These are phyloP conservation scores for Erebia palarica DNA, from an alignment of 2,888 invertebrate species.

Conservation along the genomic window DNA sequence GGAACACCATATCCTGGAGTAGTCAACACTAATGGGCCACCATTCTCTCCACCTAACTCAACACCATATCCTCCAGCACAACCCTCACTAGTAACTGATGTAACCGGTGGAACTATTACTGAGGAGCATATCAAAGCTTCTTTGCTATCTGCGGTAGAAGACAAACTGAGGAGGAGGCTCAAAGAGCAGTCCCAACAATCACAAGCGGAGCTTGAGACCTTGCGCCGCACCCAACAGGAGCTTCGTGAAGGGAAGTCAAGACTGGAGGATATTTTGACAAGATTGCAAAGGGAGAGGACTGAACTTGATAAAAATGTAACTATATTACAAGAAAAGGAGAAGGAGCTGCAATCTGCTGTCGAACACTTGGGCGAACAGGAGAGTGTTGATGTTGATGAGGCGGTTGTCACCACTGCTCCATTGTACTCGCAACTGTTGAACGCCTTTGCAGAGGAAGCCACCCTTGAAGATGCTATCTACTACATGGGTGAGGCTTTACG, in stretches of 20 bases:
- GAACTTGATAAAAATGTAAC: constrained; percentile 93
- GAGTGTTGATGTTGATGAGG: constrained; percentile 96
- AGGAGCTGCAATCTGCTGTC: constrained; percentile 91
- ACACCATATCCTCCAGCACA: constrained; percentile 60
- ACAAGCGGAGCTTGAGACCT: constrained; percentile 95
- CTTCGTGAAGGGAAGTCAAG: constrained; percentile 91
- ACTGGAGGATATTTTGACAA: constrained; percentile 89
- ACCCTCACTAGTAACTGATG: constrained; percentile 58
- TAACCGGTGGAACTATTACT: constrained; percentile 91
- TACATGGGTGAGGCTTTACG: constrained; percentile 97
- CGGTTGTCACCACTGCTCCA: constrained; percentile 97
- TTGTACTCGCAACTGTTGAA: constrained; percentile 97
- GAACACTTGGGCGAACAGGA: constrained; percentile 89
- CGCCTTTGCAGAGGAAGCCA: constrained; percentile 98
- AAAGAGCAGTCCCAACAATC: constrained; percentile 95
- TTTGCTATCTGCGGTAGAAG: constrained; percentile 96
- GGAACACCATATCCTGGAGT: constrained; percentile 68
- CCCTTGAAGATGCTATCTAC: constrained; percentile 98
- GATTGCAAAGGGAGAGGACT: constrained; percentile 89
- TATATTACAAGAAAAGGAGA: constrained; percentile 92
- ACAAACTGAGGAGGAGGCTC: constrained; percentile 93
- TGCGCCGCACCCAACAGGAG: constrained; percentile 93
- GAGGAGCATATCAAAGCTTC: constrained; percentile 98
- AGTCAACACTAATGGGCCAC: constrained; percentile 60
- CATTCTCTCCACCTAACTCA: constrained; percentile 51